Base-by-base conservation (phyloP, 2,113 vertebrate genomes). In the Brevimyrus niger region DNA sequence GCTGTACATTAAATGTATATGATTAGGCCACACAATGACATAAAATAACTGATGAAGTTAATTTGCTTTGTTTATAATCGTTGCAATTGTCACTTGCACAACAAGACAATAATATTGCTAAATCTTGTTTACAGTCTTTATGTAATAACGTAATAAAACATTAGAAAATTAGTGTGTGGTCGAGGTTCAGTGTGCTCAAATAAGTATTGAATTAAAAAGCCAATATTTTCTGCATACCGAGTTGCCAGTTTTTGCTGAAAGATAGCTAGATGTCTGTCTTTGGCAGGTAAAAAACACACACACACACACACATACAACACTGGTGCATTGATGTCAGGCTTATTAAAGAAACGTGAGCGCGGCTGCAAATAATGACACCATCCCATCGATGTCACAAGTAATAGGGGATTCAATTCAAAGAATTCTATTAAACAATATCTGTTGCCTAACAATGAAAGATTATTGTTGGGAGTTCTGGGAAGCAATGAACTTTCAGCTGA, bases 401-500 rank as follows among this genome's bases (percentile, higher is more conserved):
- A 89, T 92, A 91, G 89, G 90, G 93, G 94, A 94, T 93, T 91
- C 93, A 92, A 94, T 95, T 93, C 92, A 90, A 92, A 93, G 89
- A 92, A 93, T 92, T 92, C 91, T 92, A 89, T 92, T 90, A 93
- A 92, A 94, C 87, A 94, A 95, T 94, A 91, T 92, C 89, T 93
- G 92, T 92, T 93, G 94, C 91, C 93, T 93, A 93, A 94, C 94
- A 96, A 96, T 92, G 94, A 95, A 93, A 91, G 0, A 90, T 87
- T 93, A 89, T 92, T 93, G 91, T 94, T 92, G 92, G 91, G 90
- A 92, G 92, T 93, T 92, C 61, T 92, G 93, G 92, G 92, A 94
- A 95, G 94, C 92, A 87, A 80, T 93, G 94, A 96, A 95, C 95
- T 96, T 93, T 95, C 93, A 92, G 93, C 94, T 96, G 95, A 96